Conservation (phyloP, 2,888 invertebrate species). For the Pasiphila rectangulata region DNA sequence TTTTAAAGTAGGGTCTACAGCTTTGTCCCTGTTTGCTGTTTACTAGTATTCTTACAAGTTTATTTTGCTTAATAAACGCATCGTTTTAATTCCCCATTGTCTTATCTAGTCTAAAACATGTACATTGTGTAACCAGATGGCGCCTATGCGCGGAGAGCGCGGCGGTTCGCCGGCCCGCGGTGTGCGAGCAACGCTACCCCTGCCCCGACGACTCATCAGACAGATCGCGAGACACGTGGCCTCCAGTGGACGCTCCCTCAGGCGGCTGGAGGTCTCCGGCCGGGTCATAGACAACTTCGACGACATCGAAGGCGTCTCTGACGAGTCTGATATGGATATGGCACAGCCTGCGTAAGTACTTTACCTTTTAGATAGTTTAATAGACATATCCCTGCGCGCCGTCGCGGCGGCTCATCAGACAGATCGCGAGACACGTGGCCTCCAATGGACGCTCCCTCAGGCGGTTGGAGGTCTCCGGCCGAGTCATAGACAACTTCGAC, state of each 20-base stretch:
- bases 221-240: conserved; percentile 77
- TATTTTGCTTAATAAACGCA: too few species aligned
- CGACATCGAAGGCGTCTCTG: conserved; percentile 68
- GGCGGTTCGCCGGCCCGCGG: conserved; percentile 72
- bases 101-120: too few species aligned
- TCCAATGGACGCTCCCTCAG: conserved; percentile 76
- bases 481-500: conserved; percentile 77
- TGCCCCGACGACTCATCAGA: conserved; percentile 71
- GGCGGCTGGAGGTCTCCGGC: conserved; percentile 74
- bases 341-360: conserved; percentile 66
- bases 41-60: too few species aligned
- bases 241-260: conserved; percentile 74
- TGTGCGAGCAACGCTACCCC: conserved; percentile 75
- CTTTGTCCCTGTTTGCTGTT: too few species aligned
- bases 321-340: conserved; percentile 70
- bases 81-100: too few species aligned
- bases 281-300: conserved; percentile 77
- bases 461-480: conserved; percentile 73
- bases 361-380: background rate
- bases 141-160: conserved; percentile 77
- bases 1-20: too few species aligned
- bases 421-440: conserved; percentile 76
- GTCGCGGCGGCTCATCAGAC: conserved; percentile 68
- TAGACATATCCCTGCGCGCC: background rate
- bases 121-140: conserved; percentile 60